phyloP scores from a whole-genome alignment of 2,888 invertebrate species.

The Harmothoe impar region DNA sequence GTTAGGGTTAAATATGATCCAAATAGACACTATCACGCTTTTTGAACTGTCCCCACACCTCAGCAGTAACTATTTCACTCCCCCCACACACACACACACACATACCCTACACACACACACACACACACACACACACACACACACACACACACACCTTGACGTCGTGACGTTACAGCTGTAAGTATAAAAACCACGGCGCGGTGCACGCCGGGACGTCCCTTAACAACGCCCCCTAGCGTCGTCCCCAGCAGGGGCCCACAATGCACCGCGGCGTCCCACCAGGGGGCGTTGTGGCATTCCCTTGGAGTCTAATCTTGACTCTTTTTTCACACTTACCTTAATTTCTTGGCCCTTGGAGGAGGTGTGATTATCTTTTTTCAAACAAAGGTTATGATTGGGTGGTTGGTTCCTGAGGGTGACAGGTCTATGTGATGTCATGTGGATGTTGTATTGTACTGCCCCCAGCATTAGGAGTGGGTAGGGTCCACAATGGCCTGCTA shows the following conservation, averaged over 20 bases:
- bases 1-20: too few relatives aligned
- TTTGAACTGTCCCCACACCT: too few relatives aligned
- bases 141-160: too few relatives aligned
- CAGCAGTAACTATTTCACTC: too few relatives aligned
- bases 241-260: neutral
- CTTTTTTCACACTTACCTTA: constrained; percentile 11
- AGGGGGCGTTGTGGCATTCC: neutral
- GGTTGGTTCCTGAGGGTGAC: too few relatives aligned
- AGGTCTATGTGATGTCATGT: too few relatives aligned
- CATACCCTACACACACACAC: neutral
- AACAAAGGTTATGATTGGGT: too few relatives aligned
- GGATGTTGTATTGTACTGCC: too few relatives aligned
- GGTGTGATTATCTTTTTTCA: neutral
- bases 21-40: too few relatives aligned
- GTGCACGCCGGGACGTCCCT: constrained; percentile 42
- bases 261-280: neutral
- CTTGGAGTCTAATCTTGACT: neutral
- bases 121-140: too few relatives aligned
- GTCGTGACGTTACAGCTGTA: neutral
- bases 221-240: constrained; percentile 27
- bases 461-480: too few relatives aligned
- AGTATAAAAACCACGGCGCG: neutral
- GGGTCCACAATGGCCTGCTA: too few relatives aligned
- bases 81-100: neutral
- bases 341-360: neutral